Base-by-base conservation (phyloP, 2,113 vertebrate species). In the Bubo bubo region DNA sequence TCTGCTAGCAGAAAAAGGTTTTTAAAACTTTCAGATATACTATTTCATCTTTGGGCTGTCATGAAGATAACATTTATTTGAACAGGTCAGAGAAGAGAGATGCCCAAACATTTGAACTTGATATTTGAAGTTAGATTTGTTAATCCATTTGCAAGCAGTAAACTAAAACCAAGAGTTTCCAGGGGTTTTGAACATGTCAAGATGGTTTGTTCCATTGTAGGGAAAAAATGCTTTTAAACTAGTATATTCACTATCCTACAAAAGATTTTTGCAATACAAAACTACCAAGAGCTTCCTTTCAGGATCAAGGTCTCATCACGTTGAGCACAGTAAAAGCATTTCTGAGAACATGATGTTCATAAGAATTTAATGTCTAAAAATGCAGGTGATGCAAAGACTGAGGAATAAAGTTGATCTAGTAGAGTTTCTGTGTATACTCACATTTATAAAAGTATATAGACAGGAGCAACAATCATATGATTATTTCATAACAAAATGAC, bases 211-310 rank as follows among this genome's bases (percentile, higher is more conserved):
- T 93, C 41, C 17, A 80, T 67, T 86, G 45, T 55, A 32, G 9
- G 16, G 12, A 34, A 86, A 92, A 81, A 53, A 5, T 7, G 5
- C 32, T 91, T 73, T 83, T 45, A 80, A 91, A 74, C 41, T 55
- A 45, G 5, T 70, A 52, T 55, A 94, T n/a, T 74, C 22, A 73
- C 12, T 47, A 71, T 26, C 47, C 8, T 88, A 34, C 14, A 84
- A 43, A 88, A 90, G 62, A 79, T 41, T 92, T 96, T 93, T 90
- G 47, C 41, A 80, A 86, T 21, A 79, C 28, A 79, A 83, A 88
- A 76, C 28, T 43, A 88, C 35, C 3, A 47, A 95, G 58, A 82
- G 45, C 52, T 86, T 93, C 35, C 19, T 88, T 80, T 84, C 66
- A 37, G 49, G 77, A 82, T 92, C 87, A 96, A 90, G 74, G 84